Evolutionary conservation across 2,888 invertebrate species (phyloP).

Genomic region (Drosophila ezoana): DNA sequence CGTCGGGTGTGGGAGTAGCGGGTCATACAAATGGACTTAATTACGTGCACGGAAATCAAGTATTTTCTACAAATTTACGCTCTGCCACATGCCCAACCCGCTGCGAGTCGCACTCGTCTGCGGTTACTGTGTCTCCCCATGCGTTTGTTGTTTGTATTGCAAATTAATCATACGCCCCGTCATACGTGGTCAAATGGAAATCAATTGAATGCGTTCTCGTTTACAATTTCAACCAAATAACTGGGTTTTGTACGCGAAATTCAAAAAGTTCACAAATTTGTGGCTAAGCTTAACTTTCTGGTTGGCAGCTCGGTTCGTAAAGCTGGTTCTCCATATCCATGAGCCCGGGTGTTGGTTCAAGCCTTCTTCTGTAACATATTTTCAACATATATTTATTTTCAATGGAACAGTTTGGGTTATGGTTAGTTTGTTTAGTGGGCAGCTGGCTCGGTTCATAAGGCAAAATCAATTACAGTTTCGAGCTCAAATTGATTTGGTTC

Average conservation of each 20-base stretch:
- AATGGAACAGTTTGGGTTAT: too few species aligned
- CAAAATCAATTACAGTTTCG: too few species aligned
- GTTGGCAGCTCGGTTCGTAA: too few species aligned
- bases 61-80: conserved; percentile 77
- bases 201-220: conserved; percentile 52
- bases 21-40: conserved; percentile 76
- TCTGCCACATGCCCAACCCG: conserved; percentile 32
- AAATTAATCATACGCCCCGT: conserved; percentile 76
- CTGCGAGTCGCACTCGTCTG: conserved; percentile 52
- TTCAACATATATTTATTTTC: too few species aligned
- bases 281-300: too few species aligned
- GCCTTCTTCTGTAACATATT: too few species aligned
- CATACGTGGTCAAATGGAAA: conserved; percentile 46
- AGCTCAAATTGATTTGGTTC: too few species aligned
- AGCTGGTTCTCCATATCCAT: too few species aligned
- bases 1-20: conserved; percentile 18
- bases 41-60: conserved; percentile 81
- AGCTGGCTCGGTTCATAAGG: too few species aligned
- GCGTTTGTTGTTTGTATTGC: conserved; percentile 73
- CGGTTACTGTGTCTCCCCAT: conserved; percentile 51
- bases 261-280: too few species aligned
- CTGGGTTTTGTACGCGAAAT: not conserved
- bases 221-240: conserved; percentile 33
- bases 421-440: too few species aligned
- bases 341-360: too few species aligned